Conservation (phyloP, 2,888 invertebrate species). For the Macrosiphum euphorbiae region DNA sequence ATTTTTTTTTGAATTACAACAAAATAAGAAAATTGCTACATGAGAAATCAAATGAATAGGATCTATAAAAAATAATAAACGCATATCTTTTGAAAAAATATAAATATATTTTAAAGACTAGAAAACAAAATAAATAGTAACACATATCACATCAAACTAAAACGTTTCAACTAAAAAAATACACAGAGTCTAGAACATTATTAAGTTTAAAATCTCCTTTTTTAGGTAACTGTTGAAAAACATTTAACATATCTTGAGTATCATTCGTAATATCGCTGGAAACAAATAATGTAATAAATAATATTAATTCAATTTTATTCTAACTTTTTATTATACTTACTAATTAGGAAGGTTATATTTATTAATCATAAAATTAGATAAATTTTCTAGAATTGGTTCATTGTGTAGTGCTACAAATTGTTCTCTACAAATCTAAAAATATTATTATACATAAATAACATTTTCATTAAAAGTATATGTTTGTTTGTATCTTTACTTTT, state of each 20-base stretch:
- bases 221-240: conserved; percentile 77
- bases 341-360: conserved; percentile 77
- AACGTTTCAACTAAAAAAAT: conserved; percentile 83
- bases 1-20: too few relatives aligned
- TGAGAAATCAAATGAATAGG: too few relatives aligned
- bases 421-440: conserved; percentile 89
- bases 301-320: conserved; percentile 4
- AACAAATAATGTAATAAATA: conserved; percentile 60
- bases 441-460: background rate
- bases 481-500: conserved; percentile 74
- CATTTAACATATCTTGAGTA: conserved; percentile 75
- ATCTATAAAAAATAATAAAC: conserved; percentile 13
- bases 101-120: conserved; percentile 57
- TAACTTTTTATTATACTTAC: conserved; percentile 71
- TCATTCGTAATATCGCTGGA: conserved; percentile 72
- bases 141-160: background rate
- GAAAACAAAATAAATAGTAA: conserved; percentile 38
- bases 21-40: too few relatives aligned
- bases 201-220: conserved; percentile 84
- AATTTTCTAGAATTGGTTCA: conserved; percentile 89
- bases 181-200: conserved; percentile 82
- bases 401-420: conserved; percentile 97
- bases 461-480: conserved; percentile 8
- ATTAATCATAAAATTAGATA: conserved; percentile 81
- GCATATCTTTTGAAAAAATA: conserved; percentile 36